phyloP scores from a whole-genome alignment of 2,797 vertebrate genomes.

The Cottoperca gobio region DNA sequence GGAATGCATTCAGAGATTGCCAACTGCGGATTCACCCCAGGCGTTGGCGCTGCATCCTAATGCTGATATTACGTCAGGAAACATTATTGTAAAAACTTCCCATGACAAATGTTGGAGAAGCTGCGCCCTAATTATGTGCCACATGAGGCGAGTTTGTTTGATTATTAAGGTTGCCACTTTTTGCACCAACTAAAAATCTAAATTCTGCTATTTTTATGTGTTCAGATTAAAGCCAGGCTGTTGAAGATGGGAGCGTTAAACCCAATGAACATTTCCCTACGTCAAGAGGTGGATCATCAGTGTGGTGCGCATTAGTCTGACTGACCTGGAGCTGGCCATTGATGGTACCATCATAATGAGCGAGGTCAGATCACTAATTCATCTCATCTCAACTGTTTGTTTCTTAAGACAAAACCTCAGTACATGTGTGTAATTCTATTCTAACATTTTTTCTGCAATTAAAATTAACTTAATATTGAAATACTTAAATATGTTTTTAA shows the following conservation, averaged over 20 bases:
- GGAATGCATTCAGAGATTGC: slow-evolving; percentile 86
- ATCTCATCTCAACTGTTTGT: background rate
- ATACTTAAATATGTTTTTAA: background rate
- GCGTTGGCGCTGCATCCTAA: slow-evolving; percentile 75
- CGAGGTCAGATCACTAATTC: slow-evolving; percentile 52
- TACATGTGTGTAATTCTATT: background rate
- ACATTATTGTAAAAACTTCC: background rate
- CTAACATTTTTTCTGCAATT: background rate
- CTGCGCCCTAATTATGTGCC: slow-evolving; percentile 86
- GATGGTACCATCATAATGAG: slow-evolving; percentile 91
- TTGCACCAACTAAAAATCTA: background rate
- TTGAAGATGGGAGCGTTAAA: slow-evolving; percentile 88
- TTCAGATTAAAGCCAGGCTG: slow-evolving; percentile 83
- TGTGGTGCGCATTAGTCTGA: slow-evolving; percentile 81
- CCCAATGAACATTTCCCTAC: slow-evolving; percentile 91
- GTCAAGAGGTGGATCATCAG: slow-evolving; percentile 90
- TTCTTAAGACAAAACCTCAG: slow-evolving; percentile 1
- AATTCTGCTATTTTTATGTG: slow-evolving; percentile 17
- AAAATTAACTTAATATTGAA: background rate
- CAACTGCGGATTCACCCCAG: slow-evolving; percentile 83
- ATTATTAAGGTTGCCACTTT: background rate
- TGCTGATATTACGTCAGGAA: slow-evolving; percentile 74
- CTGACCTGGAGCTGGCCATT: slow-evolving; percentile 88
- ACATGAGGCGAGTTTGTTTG: slow-evolving; percentile 82
- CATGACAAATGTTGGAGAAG: slow-evolving; percentile 88